Evolutionary conservation across 2,888 invertebrate genomes (phyloP).

Genomic region (Chrysodeixis includens): DNA sequence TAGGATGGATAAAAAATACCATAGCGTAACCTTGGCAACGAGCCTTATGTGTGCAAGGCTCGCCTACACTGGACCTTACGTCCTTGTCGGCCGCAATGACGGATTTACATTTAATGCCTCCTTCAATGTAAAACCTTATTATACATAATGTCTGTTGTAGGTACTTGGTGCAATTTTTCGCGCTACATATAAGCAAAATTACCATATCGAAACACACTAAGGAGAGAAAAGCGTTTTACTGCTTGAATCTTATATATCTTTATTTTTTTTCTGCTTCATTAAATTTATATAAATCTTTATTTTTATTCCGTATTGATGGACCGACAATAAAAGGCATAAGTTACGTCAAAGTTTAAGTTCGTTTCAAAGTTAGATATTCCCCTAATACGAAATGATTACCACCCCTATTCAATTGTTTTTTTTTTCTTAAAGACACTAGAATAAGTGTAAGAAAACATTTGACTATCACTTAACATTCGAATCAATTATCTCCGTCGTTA

Average conservation of each 20-base stretch:
- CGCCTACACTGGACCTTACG: conserved; percentile 70
- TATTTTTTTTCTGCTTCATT: no score
- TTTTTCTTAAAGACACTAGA: no score
- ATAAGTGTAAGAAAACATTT: not conserved
- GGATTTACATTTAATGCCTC: conserved; percentile 23
- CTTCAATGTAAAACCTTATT: conserved; percentile 43
- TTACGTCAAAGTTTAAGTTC: no score
- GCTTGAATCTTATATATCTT: no score
- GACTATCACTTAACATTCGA: not conserved
- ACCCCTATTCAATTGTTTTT: no score
- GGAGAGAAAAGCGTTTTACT: no score
- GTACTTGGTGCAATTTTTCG: conserved; percentile 4
- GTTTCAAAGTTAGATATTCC: no score
- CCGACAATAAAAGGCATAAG: no score
- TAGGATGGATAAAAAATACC: conserved; percentile 55
- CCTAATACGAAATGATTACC: no score
- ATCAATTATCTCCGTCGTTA: not conserved
- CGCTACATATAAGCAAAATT: not conserved
- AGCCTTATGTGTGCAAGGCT: conserved; percentile 67
- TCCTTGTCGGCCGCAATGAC: conserved; percentile 61
- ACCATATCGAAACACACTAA: no score
- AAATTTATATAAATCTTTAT: no score
- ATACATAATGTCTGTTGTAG: conserved; percentile 32
- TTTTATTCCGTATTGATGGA: no score
- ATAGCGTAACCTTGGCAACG: conserved; percentile 69